Evolutionary conservation across 2,113 vertebrate genomes (phyloP), one percentile per base, ranked within the genome.

Genomic region (Callionymus lyra): DNA sequence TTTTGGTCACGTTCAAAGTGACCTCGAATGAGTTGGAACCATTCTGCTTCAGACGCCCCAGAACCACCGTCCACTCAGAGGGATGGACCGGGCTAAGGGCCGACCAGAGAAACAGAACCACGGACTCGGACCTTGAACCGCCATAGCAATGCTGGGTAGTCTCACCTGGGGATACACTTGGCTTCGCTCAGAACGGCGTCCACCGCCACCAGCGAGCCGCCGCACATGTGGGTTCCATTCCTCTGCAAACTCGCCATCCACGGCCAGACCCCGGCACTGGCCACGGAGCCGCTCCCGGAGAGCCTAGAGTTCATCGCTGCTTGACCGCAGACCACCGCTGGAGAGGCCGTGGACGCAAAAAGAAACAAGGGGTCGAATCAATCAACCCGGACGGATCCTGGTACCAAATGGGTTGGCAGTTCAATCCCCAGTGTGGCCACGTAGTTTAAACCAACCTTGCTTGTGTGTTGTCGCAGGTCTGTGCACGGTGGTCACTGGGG

Each of bases 151-250:
- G n/a, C n/a, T n/a, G n/a, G n/a, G n/a, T n/a, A 6, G 19, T 6
- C 41, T 33, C 12, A 44, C 41, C 15, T 9, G 8, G 14, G 10
- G 31, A 33, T 3, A 15, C 41, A 44, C 3, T 44, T 6, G 13
- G 41, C 31, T 10, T 15, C 32, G 14, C 19, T 44, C 4, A 44
- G 41, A 10, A 44, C 41, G 21, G 6, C 10, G 41, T 44, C 41
- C 31, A 15, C 2, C 1, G 31, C 31, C 15, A 44, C 31, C 31
- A 44, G 14, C 1, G 31, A 16, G 31, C 41, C 41, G 9, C 31
- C 21, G 8, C 41, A 44, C 8, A 16, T 13, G 31, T 33, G 31
- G 12, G 10, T 16, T 16, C 31, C 31, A 6, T 33, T 33, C 31
- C 1, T 16, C 6, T 44, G 31, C 21, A 44, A 10, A 12, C 31